Evolutionary conservation across 2,888 invertebrate genomes (phyloP).

Genomic region (Crossocerus cetratus): DNA sequence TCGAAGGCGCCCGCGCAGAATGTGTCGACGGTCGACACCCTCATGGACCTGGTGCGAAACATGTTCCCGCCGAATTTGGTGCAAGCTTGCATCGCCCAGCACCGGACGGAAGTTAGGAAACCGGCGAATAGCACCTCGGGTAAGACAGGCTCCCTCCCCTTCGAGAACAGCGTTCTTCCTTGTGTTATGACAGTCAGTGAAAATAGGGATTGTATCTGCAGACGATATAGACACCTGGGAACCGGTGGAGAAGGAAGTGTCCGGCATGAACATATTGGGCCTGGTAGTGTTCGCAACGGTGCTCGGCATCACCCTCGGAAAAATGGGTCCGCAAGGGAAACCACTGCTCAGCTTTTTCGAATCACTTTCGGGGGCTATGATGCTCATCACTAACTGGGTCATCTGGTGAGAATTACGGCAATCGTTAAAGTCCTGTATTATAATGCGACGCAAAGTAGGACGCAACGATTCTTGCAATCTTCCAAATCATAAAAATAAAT

Average conservation of each 20-base stretch:
- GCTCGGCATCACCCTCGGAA: slow-evolving; percentile 93
- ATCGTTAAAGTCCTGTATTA: too few relatives aligned
- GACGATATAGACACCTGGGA: slow-evolving; percentile 79
- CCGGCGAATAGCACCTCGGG: slow-evolving; percentile 42
- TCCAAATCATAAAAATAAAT: too few relatives aligned
- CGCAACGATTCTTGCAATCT: too few relatives aligned
- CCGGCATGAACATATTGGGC: slow-evolving; percentile 90
- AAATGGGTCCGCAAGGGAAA: slow-evolving; percentile 90
- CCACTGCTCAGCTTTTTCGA: slow-evolving; percentile 92
- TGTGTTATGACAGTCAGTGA: background rate
- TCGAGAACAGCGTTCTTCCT: background rate
- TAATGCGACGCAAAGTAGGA: too few relatives aligned
- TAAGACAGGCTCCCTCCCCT: background rate
- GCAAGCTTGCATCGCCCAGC: slow-evolving; percentile 88
- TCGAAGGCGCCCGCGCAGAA: slow-evolving; percentile 77
- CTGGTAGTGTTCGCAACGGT: slow-evolving; percentile 91
- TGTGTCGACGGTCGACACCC: slow-evolving; percentile 91
- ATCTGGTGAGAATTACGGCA: slow-evolving; percentile 85
- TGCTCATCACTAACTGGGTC: slow-evolving; percentile 97
- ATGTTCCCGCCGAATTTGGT: slow-evolving; percentile 95
- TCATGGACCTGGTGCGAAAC: slow-evolving; percentile 95
- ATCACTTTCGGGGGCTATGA: slow-evolving; percentile 93
- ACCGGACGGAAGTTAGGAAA: slow-evolving; percentile 77
- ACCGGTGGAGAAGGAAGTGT: slow-evolving; percentile 84
- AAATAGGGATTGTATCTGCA: background rate